Evolutionary conservation across 2,113 vertebrate genomes (phyloP).

Genomic region (Quiscalus mexicanus): DNA sequence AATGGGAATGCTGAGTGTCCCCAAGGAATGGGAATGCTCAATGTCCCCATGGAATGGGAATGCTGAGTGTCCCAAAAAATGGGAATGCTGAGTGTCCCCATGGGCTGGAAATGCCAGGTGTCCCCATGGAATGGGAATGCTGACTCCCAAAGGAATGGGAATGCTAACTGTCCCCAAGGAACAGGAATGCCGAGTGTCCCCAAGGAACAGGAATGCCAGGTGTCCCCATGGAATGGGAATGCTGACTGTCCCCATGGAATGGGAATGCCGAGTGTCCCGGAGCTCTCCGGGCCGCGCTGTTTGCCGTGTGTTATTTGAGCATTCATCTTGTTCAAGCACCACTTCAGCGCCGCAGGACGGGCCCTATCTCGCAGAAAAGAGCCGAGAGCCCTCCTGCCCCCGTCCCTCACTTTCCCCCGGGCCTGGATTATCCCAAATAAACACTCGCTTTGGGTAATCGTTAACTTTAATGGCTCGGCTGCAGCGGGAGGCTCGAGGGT

Average conservation of each 20-base stretch:
- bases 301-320: slow-evolving; percentile 7
- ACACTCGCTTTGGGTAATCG: slow-evolving; percentile 47
- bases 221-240: neutral
- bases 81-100: too few relatives aligned
- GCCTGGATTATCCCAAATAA: slow-evolving; percentile 65
- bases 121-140: too few relatives aligned
- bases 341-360: neutral
- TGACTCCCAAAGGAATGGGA: too few relatives aligned
- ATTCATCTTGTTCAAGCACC: slow-evolving; percentile 30
- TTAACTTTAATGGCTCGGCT: slow-evolving; percentile 64
- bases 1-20: too few relatives aligned
- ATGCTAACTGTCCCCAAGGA: too few relatives aligned
- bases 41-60: too few relatives aligned
- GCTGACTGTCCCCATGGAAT: rapidly evolving
- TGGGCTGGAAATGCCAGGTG: too few relatives aligned
- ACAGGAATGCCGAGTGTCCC: neutral
- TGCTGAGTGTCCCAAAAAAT: too few relatives aligned
- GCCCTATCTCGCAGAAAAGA: neutral
- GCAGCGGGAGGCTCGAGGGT: neutral
- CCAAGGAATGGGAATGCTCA: too few relatives aligned
- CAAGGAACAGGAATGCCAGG: too few relatives aligned
- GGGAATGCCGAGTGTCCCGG: rapidly evolving
- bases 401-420: slow-evolving; percentile 36
- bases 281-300: neutral
- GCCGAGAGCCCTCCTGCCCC: neutral